Evolutionary conservation across 2,113 vertebrate genomes (phyloP), one percentile per base, ranked within the genome.

Genomic region (Gymnobelideus leadbeateri): DNA sequence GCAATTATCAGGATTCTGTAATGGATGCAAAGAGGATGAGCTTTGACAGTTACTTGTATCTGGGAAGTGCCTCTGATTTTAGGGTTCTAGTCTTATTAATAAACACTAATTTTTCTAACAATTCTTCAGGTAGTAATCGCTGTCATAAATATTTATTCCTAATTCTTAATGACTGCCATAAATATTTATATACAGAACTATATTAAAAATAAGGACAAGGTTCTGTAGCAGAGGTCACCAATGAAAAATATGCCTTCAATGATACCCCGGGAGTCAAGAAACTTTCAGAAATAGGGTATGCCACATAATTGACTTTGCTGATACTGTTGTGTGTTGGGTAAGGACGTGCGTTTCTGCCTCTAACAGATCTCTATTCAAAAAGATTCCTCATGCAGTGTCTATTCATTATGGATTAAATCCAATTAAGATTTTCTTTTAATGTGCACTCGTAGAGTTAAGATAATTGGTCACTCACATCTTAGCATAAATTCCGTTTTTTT

Each of bases 131-230:
- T 91, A 91, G 89, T 77, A 97, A 90, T 94, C 26, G 91, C 43
- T 96, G 6, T 57, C 68, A 96, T 68, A 93, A 95, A 92, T 95
- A 96, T 77, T 37, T 94, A 61, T 96, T 92, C 68, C 90, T 96
- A 92, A 94, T 93, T 97, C 91, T 47, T 93, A 57, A 37, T 51
- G 92, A 90, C 3, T 92, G 3, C 12, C 50, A 16, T 52, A 68
- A 51, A 91, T 95, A 93, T 92, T 94, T 92, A 91, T 90, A 89
- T 77, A 3, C 0, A 26, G 77, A 57, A 31, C 14, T 21, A 9
- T 12, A 47, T 28, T 19, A 96, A 95, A 97, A 97, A 96, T 23
- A 3, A 96, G 97, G 96, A 12, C 49, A 97, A 95, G 14, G 51
- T 96, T 96, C 10, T 24, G 14, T 89, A 90, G 12, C 94, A 92